Conservation (phyloP, 2,888 invertebrate genomes). For the Lissocephala sabroskyi region DNA sequence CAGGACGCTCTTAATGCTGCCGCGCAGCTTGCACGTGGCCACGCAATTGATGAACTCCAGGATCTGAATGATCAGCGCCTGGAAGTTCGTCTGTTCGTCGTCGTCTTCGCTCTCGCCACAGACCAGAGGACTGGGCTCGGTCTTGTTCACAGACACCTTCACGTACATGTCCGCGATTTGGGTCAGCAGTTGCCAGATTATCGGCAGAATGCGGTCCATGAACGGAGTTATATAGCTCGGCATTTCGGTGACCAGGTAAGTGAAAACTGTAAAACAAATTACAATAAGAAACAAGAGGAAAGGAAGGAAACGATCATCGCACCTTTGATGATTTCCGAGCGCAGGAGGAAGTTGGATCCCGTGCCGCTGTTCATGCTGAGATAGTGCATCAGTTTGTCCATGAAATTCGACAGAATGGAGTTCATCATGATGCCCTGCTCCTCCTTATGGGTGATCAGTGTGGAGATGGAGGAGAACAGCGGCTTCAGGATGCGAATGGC, state of each 20-base stretch:
- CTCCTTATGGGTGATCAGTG: constrained; percentile 72
- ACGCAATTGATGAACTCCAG: constrained; percentile 80
- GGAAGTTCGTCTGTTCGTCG: constrained; percentile 79
- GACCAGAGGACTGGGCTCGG: constrained; percentile 73
- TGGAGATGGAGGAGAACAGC: constrained; percentile 72
- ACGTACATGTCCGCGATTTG: constrained; percentile 79
- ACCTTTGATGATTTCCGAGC: constrained; percentile 78
- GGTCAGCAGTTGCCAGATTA: constrained; percentile 80
- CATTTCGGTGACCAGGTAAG: constrained; percentile 76
- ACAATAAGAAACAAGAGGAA: background rate
- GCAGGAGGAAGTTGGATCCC: constrained; percentile 76
- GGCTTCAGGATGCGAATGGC: constrained; percentile 80
- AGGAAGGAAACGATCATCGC: constrained; percentile 16
- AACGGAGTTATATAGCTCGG: constrained; percentile 77
- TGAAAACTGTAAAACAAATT: constrained; percentile 68
- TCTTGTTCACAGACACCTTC: constrained; percentile 77
- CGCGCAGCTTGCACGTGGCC: constrained; percentile 76
- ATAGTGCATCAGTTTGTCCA: constrained; percentile 77
- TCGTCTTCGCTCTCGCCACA: constrained; percentile 76
- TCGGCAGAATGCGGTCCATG: constrained; percentile 77
- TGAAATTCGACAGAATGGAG: constrained; percentile 80
- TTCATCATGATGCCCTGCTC: constrained; percentile 76
- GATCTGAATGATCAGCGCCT: constrained; percentile 78
- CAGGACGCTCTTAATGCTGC: constrained; percentile 76
- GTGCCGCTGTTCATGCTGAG: constrained; percentile 75